A percentile compares a stretch with the other conserved stretches of the same genome.
phyloP scores from a whole-genome alignment of 2,888 invertebrate genomes.

The Neocrepidodera transversa region DNA sequence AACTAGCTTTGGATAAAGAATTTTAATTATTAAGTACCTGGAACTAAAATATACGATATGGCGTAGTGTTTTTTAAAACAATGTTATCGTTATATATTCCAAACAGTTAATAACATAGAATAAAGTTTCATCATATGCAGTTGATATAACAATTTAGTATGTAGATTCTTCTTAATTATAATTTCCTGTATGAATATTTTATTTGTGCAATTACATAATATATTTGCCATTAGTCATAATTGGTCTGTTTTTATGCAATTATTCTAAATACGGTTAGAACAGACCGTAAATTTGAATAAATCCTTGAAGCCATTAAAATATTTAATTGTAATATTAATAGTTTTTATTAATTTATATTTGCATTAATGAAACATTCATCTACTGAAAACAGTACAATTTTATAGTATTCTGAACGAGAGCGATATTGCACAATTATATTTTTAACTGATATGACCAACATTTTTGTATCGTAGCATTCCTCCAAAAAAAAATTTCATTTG shows the following conservation, averaged over 20 bases:
- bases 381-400: too few species aligned
- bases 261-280: neutral
- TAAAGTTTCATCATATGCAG: neutral
- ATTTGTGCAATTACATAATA: neutral
- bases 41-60: neutral
- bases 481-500: too few species aligned
- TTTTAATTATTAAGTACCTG: neutral
- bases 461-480: too few species aligned
- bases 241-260: neutral
- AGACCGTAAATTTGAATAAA: neutral
- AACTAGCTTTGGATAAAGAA: too few species aligned
- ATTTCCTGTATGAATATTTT: conserved; percentile 1
- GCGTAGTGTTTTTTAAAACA: neutral
- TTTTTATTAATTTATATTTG: too few species aligned
- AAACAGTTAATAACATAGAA: neutral
- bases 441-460: too few species aligned
- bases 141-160: neutral
- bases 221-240: neutral
- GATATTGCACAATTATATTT: too few species aligned
- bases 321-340: too few species aligned
- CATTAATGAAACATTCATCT: too few species aligned
- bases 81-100: neutral
- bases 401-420: too few species aligned
- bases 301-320: too few species aligned
- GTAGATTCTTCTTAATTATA: neutral